Conservation (phyloP, 30 jellyfish, hydroid and myxozoan genomes). For the Pelagia noctiluca region DNA sequence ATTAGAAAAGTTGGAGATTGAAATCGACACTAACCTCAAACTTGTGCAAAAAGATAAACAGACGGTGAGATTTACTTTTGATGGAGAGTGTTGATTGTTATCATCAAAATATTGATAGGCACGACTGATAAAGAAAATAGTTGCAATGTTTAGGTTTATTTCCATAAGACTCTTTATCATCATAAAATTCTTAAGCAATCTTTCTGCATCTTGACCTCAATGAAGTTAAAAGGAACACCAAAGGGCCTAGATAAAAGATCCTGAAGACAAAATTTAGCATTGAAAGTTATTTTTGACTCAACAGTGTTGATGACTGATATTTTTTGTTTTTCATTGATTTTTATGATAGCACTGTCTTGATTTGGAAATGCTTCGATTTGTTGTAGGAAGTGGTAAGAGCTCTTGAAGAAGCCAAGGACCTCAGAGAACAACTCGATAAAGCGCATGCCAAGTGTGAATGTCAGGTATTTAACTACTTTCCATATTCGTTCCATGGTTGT, state of each 20-base stretch:
- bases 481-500: too few relatives aligned
- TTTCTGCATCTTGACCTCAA: too few relatives aligned
- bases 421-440: conserved; percentile 75
- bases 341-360: background rate
- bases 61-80: conserved; percentile 84
- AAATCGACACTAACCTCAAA: conserved; percentile 80
- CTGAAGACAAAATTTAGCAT: too few relatives aligned
- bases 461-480: conserved; percentile 62
- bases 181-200: too few relatives aligned
- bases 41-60: conserved; percentile 89
- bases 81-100: too few relatives aligned
- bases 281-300: background rate
- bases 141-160: too few relatives aligned
- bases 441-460: conserved; percentile 43
- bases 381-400: conserved; percentile 79
- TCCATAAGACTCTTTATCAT: too few relatives aligned
- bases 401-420: conserved; percentile 73
- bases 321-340: background rate
- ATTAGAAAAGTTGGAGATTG: conserved; percentile 80
- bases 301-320: background rate
- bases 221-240: too few relatives aligned
- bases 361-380: too few relatives aligned
- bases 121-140: too few relatives aligned
- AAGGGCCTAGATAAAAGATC: too few relatives aligned
- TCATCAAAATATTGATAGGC: too few relatives aligned